Evolutionary conservation across 2,113 vertebrate species (phyloP).

Genomic region (Riparia riparia): DNA sequence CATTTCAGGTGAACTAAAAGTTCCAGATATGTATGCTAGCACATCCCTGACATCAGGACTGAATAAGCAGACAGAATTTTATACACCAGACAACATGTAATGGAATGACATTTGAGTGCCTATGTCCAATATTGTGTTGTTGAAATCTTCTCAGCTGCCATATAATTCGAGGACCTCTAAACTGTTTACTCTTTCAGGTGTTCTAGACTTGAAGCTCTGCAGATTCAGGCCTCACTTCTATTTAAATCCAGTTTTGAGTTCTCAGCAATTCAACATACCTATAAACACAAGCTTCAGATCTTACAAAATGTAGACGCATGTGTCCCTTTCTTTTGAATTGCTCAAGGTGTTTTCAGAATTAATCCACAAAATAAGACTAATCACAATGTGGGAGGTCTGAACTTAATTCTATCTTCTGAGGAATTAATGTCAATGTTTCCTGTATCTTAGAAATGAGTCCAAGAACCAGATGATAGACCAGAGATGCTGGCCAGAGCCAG

Average conservation of each 20-base stretch:
- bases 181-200: background rate
- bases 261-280: background rate
- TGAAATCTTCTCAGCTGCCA: background rate
- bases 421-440: background rate
- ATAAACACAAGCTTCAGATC: background rate
- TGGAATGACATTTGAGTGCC: background rate
- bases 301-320: background rate
- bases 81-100: background rate
- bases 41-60: background rate
- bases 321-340: background rate
- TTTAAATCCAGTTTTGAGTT: background rate
- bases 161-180: background rate
- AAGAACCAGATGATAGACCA: background rate
- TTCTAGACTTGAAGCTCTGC: background rate
- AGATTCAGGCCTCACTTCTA: background rate
- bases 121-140: background rate
- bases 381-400: background rate
- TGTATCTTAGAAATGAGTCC: background rate
- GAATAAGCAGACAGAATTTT: background rate
- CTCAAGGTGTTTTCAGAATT: background rate
- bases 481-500: background rate
- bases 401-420: background rate
- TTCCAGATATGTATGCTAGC: background rate
- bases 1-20: background rate
- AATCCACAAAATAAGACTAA: background rate